A percentile compares a stretch with the other conserved stretches of the same genome.
Evolutionary conservation across 2,888 invertebrate genomes (phyloP).

Genomic region (Heteromyza rotundicornis): DNA sequence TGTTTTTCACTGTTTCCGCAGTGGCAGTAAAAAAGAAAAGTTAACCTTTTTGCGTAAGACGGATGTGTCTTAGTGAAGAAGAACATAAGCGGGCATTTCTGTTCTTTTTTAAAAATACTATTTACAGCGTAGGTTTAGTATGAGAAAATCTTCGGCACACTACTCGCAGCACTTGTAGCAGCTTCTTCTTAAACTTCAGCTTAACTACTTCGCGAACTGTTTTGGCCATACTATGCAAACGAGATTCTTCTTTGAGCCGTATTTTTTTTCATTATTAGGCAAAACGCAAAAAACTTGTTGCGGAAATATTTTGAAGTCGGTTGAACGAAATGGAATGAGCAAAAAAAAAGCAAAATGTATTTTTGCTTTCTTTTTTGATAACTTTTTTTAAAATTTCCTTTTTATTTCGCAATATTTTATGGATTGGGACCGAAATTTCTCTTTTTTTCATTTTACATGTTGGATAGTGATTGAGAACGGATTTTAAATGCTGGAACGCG

Average conservation of each 20-base stretch:
- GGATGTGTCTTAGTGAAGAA: too few relatives aligned
- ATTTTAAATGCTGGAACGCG: not conserved
- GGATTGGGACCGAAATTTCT: not conserved
- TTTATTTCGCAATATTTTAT: too few relatives aligned
- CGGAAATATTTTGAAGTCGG: not conserved
- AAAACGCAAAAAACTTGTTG: conserved; percentile 1
- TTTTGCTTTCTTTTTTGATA: not conserved
- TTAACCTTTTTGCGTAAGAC: too few relatives aligned
- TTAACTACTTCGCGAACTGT: not conserved
- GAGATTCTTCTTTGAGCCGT: conserved; percentile 7
- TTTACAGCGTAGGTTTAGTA: not conserved
- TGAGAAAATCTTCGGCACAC: too few relatives aligned
- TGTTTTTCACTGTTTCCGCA: not conserved
- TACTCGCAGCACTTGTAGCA: too few relatives aligned
- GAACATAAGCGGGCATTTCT: too few relatives aligned
- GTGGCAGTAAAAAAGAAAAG: not conserved
- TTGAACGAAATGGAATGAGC: too few relatives aligned
- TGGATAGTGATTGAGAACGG: not conserved
- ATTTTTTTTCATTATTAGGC: not conserved
- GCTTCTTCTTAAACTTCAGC: not conserved
- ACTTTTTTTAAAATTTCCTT: too few relatives aligned
- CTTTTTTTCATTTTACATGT: too few relatives aligned
- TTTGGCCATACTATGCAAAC: conserved; percentile 4
- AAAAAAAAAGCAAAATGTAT: not conserved
- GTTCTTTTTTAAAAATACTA: not conserved